These are phyloP conservation scores for Girardia tigrina DNA, from an alignment of 2,888 invertebrate species.

Conservation along the genomic window DNA sequence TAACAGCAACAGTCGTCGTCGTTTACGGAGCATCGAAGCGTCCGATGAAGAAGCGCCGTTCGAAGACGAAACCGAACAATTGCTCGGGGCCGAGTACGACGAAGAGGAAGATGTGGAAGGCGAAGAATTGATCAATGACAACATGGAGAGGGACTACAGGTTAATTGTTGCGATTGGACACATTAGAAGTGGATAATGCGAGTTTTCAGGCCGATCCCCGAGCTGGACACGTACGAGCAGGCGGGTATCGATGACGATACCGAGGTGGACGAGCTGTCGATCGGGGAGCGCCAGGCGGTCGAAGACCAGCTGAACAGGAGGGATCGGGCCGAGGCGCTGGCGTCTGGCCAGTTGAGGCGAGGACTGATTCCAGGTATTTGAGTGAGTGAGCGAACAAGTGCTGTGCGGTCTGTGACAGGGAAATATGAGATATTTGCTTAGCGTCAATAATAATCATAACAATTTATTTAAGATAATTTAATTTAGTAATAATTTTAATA, in stretches of 20 bases:
- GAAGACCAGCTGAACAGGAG: no score
- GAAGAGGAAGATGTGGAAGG: conserved; percentile 66
- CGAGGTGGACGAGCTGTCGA: conserved; percentile 56
- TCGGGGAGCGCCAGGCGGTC: no score
- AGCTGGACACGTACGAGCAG: conserved; percentile 76
- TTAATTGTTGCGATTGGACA: not conserved
- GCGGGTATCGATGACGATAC: conserved; percentile 65
- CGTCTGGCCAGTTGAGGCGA: no score
- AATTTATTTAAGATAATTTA: no score
- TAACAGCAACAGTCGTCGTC: no score
- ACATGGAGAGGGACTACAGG: conserved; percentile 64
- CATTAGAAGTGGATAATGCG: not conserved
- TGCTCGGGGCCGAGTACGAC: conserved; percentile 34
- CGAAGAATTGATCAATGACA: conserved; percentile 88
- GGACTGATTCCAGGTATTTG: no score
- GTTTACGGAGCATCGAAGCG: not conserved
- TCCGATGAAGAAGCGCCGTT: conserved; percentile 55
- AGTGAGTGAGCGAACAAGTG: no score
- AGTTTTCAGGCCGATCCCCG: conserved; percentile 80
- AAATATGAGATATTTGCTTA: no score
- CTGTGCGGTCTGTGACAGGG: no score
- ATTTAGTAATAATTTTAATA: no score
- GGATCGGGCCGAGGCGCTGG: no score
- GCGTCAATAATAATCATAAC: no score
- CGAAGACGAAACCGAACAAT: conserved; percentile 66